Conservation (phyloP, 2,888 invertebrate species). For the Dasypogon diadema region DNA sequence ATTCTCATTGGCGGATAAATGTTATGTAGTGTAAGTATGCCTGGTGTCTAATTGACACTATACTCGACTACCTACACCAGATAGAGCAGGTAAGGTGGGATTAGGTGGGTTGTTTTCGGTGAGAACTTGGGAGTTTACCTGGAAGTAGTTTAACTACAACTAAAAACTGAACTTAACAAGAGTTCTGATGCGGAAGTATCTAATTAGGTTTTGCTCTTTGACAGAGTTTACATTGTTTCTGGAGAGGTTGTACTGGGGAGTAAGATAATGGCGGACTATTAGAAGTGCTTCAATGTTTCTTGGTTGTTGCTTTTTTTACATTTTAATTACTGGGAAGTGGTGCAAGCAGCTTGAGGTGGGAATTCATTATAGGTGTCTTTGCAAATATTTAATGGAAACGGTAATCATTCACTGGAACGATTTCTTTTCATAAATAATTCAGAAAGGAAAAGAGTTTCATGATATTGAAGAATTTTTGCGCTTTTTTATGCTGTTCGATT, state of each 20-base stretch:
- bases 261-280: conserved; percentile 9
- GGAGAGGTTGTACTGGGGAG: not conserved
- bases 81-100: conserved; percentile 20
- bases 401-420: too few relatives aligned
- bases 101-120: conserved; percentile 32
- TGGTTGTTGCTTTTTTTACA: not conserved
- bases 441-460: too few relatives aligned
- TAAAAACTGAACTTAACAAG: conserved; percentile 34
- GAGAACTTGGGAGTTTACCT: conserved; percentile 37
- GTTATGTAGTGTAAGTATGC: not conserved
- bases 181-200: conserved; percentile 35
- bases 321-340: conserved; percentile 6
- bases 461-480: too few relatives aligned
- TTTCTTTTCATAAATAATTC: too few relatives aligned
- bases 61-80: not conserved
- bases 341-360: not conserved
- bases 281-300: not conserved
- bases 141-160: conserved; percentile 41
- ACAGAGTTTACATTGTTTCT: conserved; percentile 14
- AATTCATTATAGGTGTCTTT: too few relatives aligned
- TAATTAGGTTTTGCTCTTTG: conserved; percentile 14
- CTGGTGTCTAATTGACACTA: conserved; percentile 3
- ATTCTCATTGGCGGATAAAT: conserved; percentile 20
- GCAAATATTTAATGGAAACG: too few relatives aligned
- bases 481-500: too few relatives aligned